Percentiles rank a stretch among this genome's conserved stretches.
phyloP scores from a whole-genome alignment of 2,888 invertebrate genomes.

The Fragum sueziense region DNA sequence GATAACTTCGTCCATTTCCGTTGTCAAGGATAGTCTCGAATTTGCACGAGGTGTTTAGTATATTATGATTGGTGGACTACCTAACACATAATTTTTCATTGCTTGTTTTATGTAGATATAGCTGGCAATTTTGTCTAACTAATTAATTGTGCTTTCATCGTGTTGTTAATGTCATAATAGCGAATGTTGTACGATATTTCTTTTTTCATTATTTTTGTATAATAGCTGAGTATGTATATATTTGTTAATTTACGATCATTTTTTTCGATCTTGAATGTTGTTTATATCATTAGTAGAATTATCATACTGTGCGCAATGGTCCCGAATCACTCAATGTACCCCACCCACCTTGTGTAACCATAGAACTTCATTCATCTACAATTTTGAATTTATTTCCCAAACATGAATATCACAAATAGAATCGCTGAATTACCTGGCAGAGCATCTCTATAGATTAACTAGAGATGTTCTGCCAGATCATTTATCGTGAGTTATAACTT shows the following conservation, averaged over 20 bases:
- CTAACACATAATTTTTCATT: neutral
- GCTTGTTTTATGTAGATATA: neutral
- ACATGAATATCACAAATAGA: no score
- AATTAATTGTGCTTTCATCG: neutral
- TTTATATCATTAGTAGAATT: constrained; percentile 6
- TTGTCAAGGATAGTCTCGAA: no score
- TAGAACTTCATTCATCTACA: no score
- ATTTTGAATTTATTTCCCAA: no score
- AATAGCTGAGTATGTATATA: constrained; percentile 2
- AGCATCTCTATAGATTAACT: no score
- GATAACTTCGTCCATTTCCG: no score
- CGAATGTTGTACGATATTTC: neutral
- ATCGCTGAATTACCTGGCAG: no score
- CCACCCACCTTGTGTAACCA: no score
- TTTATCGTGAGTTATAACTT: no score
- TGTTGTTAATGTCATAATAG: constrained; percentile 8
- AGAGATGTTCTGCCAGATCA: no score
- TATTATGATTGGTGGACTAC: neutral
- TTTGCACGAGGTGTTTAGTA: neutral
- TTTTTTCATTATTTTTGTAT: constrained; percentile 9
- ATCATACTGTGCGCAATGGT: neutral
- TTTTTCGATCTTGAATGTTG: constrained; percentile 9
- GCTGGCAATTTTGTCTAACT: neutral
- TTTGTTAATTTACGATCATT: constrained; percentile 9
- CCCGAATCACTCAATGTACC: neutral